phyloP scores from a whole-genome alignment of 2,113 vertebrate species.

The Chloropsis cyanopogon region DNA sequence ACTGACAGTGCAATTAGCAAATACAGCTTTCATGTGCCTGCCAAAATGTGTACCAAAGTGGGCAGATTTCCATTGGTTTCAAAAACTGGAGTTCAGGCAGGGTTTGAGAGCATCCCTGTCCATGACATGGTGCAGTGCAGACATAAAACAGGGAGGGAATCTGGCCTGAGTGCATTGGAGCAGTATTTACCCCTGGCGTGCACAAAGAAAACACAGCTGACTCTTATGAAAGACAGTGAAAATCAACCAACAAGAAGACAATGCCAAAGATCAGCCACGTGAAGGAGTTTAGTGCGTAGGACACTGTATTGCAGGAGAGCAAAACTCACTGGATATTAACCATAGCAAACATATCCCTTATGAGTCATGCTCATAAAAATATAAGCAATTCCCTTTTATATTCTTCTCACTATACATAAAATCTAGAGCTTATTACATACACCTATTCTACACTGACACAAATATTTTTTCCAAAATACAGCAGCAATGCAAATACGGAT shows the following conservation, averaged over 20 bases:
- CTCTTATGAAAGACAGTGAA: background rate
- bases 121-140: background rate
- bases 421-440: background rate
- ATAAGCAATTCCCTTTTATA: background rate
- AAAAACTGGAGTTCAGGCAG: background rate
- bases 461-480: background rate
- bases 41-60: background rate
- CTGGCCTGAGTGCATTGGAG: accelerated
- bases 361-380: background rate
- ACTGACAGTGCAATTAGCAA: background rate
- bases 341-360: background rate
- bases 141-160: background rate
- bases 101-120: background rate
- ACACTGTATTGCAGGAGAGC: background rate
- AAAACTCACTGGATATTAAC: background rate
- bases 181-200: background rate
- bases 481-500: background rate
- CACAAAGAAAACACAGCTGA: background rate
- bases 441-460: background rate
- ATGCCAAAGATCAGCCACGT: background rate
- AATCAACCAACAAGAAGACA: background rate
- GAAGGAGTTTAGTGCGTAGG: background rate
- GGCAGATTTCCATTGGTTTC: accelerated
- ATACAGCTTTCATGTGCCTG: background rate
- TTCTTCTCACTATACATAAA: background rate